Percentiles rank a stretch among this genome's conserved stretches.
Conservation (phyloP, 2,888 invertebrate genomes). For the Seira sanloemensis region DNA sequence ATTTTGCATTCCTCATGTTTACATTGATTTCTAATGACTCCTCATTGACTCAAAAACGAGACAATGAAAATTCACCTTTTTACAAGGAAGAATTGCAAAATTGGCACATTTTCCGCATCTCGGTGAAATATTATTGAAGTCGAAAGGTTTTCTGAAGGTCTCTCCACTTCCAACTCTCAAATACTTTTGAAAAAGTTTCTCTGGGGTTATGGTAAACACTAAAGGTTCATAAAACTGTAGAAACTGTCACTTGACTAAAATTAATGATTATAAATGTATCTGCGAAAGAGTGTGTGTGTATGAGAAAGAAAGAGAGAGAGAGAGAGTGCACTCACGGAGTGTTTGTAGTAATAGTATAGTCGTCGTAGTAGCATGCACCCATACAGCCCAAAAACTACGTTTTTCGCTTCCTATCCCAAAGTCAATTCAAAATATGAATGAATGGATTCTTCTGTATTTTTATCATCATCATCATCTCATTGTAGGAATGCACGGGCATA, state of each 20-base stretch:
- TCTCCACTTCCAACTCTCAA: background rate
- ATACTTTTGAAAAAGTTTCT: background rate
- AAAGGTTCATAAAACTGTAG: constrained; percentile 53
- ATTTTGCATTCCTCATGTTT: no score
- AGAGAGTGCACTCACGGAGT: no score
- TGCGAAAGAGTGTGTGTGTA: background rate
- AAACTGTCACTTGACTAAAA: constrained; percentile 60
- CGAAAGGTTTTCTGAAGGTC: background rate
- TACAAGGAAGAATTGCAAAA: no score
- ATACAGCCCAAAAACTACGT: no score
- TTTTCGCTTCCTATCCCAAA: background rate
- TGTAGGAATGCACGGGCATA: background rate
- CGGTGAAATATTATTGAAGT: no score
- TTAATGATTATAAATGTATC: constrained; percentile 59
- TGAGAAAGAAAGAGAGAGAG: no score
- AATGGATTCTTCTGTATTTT: background rate
- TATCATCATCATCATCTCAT: constrained; percentile 28
- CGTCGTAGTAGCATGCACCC: no score
- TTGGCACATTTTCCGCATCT: no score
- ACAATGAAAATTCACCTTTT: no score
- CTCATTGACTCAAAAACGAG: no score
- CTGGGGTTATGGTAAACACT: constrained; percentile 3
- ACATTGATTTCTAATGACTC: no score
- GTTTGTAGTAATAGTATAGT: no score
- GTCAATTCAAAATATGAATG: background rate